Base-by-base conservation (phyloP, 2,113 vertebrate species). In the Lophura nycthemera region DNA sequence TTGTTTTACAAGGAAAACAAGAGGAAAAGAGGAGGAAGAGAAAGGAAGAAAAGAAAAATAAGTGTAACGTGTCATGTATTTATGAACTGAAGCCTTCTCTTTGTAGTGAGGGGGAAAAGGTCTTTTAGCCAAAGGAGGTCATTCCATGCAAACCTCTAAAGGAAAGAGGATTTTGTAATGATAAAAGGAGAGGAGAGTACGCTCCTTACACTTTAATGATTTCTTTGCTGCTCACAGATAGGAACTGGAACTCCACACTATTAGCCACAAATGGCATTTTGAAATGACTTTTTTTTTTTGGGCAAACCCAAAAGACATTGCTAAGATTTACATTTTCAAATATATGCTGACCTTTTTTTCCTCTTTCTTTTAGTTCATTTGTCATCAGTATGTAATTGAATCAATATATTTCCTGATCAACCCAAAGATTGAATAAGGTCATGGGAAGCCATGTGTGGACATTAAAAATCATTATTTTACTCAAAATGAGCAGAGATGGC, bases 391-490 rank as follows among this genome's bases (percentile, higher is more conserved):
- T 98, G 98, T 99, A 99, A 99, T 99, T 99, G 99, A 99, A 99
- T 99, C 99, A 98, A 99, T 99, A 99, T 99, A 99, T 99, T 99
- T 99, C 98, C 98, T 98, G 99, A 99, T 99, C 99, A 99, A 98
- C 98, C 98, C 98, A 97, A 98, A 99, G 99, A 99, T 99, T 99
- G 99, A 99, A 99, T 99, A 99, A 99, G 99, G 99, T 99, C 99
- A 99, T 98, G 93, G 98, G 99, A 99, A 99, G 98, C 98, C 98
- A 98, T 99, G 99, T 99, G 99, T 99, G 99, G 99, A 99, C 99
- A 99, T 99, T 99, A 99, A 99, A 99, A 99, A 99, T 99, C 99
- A 99, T 99, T 99, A 99, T 99, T 99, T 99, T 98, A 99, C 99
- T 99, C 98, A 98, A 98, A 99, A 99, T 98, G 99, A 99, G 98